Conservation (phyloP, 2,113 vertebrate species). For the Rhinoderma darwinii region DNA sequence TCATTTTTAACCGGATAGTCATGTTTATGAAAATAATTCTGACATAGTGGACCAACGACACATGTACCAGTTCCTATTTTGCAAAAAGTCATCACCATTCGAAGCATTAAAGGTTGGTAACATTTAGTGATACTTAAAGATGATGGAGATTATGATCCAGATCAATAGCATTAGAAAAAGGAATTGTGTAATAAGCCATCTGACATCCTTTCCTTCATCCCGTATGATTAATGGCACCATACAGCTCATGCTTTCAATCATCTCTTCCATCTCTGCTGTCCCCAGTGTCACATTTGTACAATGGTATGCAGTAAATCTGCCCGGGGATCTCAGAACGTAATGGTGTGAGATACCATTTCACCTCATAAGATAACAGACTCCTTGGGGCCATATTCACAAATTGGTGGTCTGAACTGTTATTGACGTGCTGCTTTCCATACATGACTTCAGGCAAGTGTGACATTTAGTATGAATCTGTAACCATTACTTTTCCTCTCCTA, state of each 20-base stretch:
- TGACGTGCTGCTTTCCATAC: slow-evolving; percentile 4
- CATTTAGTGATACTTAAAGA: slow-evolving; percentile 29
- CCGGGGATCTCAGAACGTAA: slow-evolving; percentile 35
- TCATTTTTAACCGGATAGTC: not conserved
- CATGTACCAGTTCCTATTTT: not conserved
- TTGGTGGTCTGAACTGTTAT: slow-evolving; percentile 4
- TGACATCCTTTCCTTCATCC: slow-evolving; percentile 24
- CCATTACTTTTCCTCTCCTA: slow-evolving; percentile 18
- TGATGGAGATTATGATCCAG: slow-evolving; percentile 17
- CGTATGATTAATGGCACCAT: slow-evolving; percentile 49
- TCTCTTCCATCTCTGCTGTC: slow-evolving; percentile 25
- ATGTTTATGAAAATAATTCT: not conserved
- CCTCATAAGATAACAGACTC: slow-evolving; percentile 50
- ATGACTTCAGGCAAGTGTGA: slow-evolving; percentile 20
- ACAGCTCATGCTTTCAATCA: slow-evolving; percentile 48
- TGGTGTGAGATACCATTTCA: slow-evolving; percentile 42
- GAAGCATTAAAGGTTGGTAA: slow-evolving; percentile 5
- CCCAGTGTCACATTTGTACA: slow-evolving; percentile 49
- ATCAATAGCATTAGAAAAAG: slow-evolving; percentile 34
- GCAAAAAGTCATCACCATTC: not conserved
- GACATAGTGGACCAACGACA: not conserved
- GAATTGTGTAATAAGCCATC: slow-evolving; percentile 35
- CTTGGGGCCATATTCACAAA: slow-evolving; percentile 45
- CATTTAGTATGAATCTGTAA: not conserved
- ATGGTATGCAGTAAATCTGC: slow-evolving; percentile 50